Conservation (phyloP, 2,888 invertebrate genomes). For the Thalpophila matura region DNA sequence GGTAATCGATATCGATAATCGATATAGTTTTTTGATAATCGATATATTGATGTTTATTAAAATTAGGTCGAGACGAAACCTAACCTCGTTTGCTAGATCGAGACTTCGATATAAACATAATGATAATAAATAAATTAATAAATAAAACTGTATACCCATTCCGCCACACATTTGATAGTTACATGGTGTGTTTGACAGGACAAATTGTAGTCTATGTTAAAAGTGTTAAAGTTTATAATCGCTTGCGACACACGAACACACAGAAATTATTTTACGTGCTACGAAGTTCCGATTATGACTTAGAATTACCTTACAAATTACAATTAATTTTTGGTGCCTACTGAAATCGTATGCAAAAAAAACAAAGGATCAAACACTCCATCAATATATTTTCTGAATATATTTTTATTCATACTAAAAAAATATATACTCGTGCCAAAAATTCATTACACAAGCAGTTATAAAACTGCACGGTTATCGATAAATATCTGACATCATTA, state of each 20-base stretch:
- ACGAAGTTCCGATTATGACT: constrained; percentile 9
- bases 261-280: not conserved
- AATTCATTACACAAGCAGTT: not conserved
- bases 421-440: not conserved
- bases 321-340: constrained; percentile 40
- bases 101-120: constrained; percentile 44
- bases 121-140: constrained; percentile 46
- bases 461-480: constrained; percentile 1
- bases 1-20: too few relatives aligned
- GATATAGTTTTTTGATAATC: too few relatives aligned
- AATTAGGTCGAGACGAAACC: not conserved
- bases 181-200: constrained; percentile 34
- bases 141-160: constrained; percentile 47
- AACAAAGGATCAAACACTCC: not conserved
- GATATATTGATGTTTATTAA: too few relatives aligned
- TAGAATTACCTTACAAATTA: constrained; percentile 28
- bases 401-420: not conserved
- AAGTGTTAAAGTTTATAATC: constrained; percentile 22
- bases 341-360: constrained; percentile 17
- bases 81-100: constrained; percentile 37
- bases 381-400: not conserved
- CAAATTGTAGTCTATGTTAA: constrained; percentile 25
- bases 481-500: constrained; percentile 12
- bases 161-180: constrained; percentile 41
- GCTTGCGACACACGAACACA: not conserved